These are phyloP conservation scores for Hemichromis elongatus DNA, from an alignment of 2,113 vertebrate species.

Conservation along the genomic window DNA sequence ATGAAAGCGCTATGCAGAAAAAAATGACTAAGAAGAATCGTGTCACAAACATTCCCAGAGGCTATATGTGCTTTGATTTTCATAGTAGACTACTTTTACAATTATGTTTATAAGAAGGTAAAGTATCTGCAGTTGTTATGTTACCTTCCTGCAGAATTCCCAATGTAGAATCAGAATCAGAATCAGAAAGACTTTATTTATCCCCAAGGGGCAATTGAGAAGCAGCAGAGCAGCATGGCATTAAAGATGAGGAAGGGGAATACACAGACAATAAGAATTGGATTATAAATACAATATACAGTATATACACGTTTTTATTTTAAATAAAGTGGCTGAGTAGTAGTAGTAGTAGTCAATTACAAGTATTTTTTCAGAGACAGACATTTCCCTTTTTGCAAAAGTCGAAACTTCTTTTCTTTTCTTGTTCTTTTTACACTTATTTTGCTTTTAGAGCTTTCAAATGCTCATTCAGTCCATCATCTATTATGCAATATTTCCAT, in stretches of 20 bases:
- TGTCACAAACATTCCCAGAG: neutral
- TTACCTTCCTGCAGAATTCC: neutral
- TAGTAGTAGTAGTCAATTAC: too few relatives aligned
- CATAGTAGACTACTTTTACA: neutral
- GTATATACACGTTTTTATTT: too few relatives aligned
- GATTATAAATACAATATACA: too few relatives aligned
- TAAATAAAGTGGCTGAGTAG: too few relatives aligned
- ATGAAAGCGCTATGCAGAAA: neutral
- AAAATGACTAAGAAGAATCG: neutral
- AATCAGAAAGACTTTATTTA: too few relatives aligned
- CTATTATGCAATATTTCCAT: too few relatives aligned
- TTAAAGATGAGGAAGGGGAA: too few relatives aligned
- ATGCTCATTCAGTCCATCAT: neutral
- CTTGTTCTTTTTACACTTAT: neutral
- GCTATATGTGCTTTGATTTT: neutral
- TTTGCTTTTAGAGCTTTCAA: neutral
- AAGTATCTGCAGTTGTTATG: neutral
- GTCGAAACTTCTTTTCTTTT: neutral
- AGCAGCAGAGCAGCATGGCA: too few relatives aligned
- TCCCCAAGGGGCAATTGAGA: too few relatives aligned
- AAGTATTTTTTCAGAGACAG: neutral
- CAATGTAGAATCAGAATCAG: too few relatives aligned
- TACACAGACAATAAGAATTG: too few relatives aligned
- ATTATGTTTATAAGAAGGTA: too few relatives aligned
- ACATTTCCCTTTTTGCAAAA: neutral